phyloP scores from a whole-genome alignment of 1,140 invertebrate genomes.

The Carposina sasakii region DNA sequence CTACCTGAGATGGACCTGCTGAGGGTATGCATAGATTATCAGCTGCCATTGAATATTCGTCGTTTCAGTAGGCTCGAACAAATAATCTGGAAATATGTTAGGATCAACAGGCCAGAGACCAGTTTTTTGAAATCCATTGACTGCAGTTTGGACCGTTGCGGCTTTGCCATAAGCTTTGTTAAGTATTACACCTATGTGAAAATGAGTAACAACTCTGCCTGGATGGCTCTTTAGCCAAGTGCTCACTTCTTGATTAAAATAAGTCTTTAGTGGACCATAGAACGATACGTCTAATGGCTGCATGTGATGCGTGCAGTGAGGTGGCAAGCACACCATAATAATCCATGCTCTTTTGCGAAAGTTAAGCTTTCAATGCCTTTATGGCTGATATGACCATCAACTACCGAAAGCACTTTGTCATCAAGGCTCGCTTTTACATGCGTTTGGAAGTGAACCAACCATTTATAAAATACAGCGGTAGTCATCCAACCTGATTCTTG shows the following conservation, averaged over 20 bases:
- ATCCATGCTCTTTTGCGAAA: not conserved
- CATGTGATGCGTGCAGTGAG: constrained; percentile 4
- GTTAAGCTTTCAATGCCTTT: not conserved
- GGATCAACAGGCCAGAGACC: constrained; percentile 7
- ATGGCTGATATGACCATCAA: not conserved
- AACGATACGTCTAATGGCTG: constrained; percentile 1
- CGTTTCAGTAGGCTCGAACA: not conserved
- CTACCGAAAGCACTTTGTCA: not conserved
- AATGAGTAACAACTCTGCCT: not conserved
- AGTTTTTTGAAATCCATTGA: constrained; percentile 7
- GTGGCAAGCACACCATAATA: not conserved
- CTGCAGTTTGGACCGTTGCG: not conserved
- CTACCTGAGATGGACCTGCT: too few relatives aligned
- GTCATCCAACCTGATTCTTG: not conserved
- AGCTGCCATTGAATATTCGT: not conserved
- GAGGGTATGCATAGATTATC: too few relatives aligned
- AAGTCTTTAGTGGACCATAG: not conserved
- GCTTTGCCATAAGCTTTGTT: constrained; percentile 2
- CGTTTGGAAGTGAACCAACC: not conserved
- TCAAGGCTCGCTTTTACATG: not conserved
- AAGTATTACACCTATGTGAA: not conserved
- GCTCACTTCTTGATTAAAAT: constrained; percentile 1
- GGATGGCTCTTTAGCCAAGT: constrained; percentile 6
- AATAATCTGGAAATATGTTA: not conserved
- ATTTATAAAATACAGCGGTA: constrained; percentile 8